phyloP scores from a whole-genome alignment of 2,888 invertebrate genomes.

The Rhamphomyia laevipes region DNA sequence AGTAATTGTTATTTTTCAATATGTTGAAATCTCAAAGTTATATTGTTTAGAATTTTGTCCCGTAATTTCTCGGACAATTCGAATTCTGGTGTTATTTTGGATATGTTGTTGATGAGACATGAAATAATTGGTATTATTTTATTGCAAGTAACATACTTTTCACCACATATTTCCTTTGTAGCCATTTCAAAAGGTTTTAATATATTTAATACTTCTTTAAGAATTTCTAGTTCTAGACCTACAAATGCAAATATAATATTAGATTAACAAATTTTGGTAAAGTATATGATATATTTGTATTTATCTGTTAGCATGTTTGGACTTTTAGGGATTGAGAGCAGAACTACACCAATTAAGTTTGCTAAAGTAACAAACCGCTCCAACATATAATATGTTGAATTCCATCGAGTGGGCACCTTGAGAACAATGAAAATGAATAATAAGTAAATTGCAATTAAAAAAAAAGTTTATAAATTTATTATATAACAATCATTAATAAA shows the following conservation, averaged over 20 bases:
- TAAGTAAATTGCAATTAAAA: too few relatives aligned
- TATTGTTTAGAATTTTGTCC: conserved; percentile 2
- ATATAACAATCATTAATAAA: too few relatives aligned
- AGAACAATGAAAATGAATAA: too few relatives aligned
- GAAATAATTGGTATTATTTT: conserved; percentile 1
- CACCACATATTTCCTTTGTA: neutral
- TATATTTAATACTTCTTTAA: neutral
- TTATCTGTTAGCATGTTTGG: neutral
- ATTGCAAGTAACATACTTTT: neutral
- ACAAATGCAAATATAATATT: too few relatives aligned
- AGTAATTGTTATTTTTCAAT: conserved; percentile 9
- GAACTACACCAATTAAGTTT: neutral
- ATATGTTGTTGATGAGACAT: neutral
- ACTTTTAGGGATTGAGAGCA: neutral
- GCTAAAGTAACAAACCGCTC: neutral
- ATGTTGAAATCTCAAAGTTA: conserved; percentile 7
- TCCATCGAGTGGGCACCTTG: too few relatives aligned
- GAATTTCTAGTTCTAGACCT: neutral
- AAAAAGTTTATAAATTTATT: too few relatives aligned
- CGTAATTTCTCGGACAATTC: neutral
- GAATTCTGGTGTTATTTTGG: conserved; percentile 1
- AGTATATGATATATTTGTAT: too few relatives aligned
- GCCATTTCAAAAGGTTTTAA: neutral
- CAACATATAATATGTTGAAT: too few relatives aligned
- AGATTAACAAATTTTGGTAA: too few relatives aligned